Conservation (phyloP, 2,113 vertebrate genomes). For the Scatophagus argus region DNA sequence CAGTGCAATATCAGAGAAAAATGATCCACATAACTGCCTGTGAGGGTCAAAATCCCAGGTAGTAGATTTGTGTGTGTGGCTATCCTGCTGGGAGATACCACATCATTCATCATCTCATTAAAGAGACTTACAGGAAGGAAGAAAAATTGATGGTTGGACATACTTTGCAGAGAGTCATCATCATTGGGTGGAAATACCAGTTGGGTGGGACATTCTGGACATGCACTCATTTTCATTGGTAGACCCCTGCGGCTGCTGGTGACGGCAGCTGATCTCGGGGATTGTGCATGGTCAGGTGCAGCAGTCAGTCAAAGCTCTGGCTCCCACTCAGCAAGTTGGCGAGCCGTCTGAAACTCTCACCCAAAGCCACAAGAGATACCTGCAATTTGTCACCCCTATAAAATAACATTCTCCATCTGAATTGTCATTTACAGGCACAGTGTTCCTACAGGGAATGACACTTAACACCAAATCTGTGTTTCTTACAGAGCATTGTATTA, state of each 20-base stretch:
- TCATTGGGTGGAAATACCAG: slow-evolving; percentile 55
- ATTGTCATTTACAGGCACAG: slow-evolving; percentile 64
- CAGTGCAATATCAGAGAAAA: slow-evolving; percentile 40
- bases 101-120: slow-evolving; percentile 74
- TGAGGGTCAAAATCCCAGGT: slow-evolving; percentile 41
- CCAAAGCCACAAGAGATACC: slow-evolving; percentile 80
- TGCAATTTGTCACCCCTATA: slow-evolving; percentile 85
- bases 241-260: not conserved
- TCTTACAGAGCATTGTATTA: slow-evolving; percentile 57
- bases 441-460: slow-evolving; percentile 48
- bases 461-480: slow-evolving; percentile 51
- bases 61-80: slow-evolving; percentile 64
- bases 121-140: slow-evolving; percentile 54
- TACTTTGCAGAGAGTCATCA: slow-evolving; percentile 26
- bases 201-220: slow-evolving; percentile 49
- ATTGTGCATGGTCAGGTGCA: slow-evolving; percentile 77
- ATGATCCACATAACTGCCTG: slow-evolving; percentile 36
- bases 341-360: slow-evolving; percentile 57
- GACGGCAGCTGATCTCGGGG: slow-evolving; percentile 43
- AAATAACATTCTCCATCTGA: slow-evolving; percentile 76
- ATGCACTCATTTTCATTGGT: slow-evolving; percentile 53
- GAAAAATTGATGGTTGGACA: slow-evolving; percentile 42
- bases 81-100: slow-evolving; percentile 66
- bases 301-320: slow-evolving; percentile 74
- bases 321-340: slow-evolving; percentile 63